Evolutionary conservation across 1,140 invertebrate genomes (phyloP).

Genomic region (Rhynchophorus ferrugineus): DNA sequence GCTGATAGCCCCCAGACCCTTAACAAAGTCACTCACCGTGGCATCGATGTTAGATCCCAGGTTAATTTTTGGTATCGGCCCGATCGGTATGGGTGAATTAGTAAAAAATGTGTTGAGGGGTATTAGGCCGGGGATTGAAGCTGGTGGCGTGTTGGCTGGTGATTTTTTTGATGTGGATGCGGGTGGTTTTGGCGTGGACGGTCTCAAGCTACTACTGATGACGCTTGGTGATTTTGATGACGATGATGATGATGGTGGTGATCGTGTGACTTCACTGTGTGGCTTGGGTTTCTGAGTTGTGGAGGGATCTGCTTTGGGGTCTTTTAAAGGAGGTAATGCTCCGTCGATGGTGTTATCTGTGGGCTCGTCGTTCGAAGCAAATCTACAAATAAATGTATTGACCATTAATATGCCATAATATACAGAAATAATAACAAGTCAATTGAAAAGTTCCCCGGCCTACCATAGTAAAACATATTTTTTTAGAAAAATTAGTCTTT

Average conservation of each 20-base stretch:
- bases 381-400: not conserved
- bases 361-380: not conserved
- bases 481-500: no score
- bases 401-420: no score
- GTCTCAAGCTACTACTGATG: not conserved
- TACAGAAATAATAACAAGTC: no score
- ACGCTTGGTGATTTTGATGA: not conserved
- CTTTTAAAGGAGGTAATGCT: not conserved
- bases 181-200: not conserved
- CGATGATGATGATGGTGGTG: not conserved
- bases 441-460: no score
- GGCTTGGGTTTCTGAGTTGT: not conserved
- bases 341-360: not conserved
- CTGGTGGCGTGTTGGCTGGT: constrained; percentile 3
- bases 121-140: constrained; percentile 7
- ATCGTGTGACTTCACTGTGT: not conserved
- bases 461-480: no score
- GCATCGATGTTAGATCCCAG: constrained; percentile 27
- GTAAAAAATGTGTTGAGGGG: constrained; percentile 18
- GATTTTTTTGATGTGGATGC: not conserved
- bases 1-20: constrained; percentile 28
- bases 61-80: constrained; percentile 16
- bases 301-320: not conserved
- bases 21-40: constrained; percentile 27
- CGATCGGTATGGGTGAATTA: constrained; percentile 21